These are phyloP conservation scores for Pseudopipra pipra DNA, from an alignment of 2,113 vertebrate genomes.

Conservation along the genomic window DNA sequence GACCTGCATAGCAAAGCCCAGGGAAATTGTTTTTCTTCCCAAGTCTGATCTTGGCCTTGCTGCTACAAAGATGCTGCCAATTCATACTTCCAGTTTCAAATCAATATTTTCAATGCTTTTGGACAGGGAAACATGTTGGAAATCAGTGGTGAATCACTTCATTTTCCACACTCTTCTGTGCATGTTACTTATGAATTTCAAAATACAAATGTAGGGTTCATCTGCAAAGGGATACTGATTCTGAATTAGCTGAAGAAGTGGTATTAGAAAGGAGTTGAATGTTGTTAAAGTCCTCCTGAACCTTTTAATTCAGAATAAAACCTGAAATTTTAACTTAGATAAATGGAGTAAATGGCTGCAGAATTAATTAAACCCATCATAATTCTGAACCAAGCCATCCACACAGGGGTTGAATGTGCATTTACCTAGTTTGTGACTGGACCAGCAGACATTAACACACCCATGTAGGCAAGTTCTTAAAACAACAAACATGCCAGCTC, in stretches of 20 bases:
- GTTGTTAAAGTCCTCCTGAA: neutral
- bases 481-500: rapidly evolving
- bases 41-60: neutral
- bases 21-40: neutral
- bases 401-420: rapidly evolving
- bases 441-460: neutral
- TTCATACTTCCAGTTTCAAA: slow-evolving; percentile 5
- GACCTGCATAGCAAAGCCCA: neutral
- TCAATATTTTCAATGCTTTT: slow-evolving; percentile 1
- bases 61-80: neutral
- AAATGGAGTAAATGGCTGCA: neutral
- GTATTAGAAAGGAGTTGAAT: neutral
- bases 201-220: neutral
- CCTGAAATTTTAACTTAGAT: neutral
- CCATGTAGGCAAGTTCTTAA: neutral
- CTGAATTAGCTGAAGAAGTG: neutral
- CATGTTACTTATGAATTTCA: neutral
- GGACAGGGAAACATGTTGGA: neutral
- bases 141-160: neutral
- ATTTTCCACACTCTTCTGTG: neutral
- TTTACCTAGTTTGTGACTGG: neutral
- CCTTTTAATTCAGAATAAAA: neutral
- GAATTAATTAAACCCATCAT: neutral
- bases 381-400: neutral
- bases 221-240: neutral